Evolutionary conservation across 2,888 invertebrate species (phyloP).

Genomic region (Acrocyrtus sp.): DNA sequence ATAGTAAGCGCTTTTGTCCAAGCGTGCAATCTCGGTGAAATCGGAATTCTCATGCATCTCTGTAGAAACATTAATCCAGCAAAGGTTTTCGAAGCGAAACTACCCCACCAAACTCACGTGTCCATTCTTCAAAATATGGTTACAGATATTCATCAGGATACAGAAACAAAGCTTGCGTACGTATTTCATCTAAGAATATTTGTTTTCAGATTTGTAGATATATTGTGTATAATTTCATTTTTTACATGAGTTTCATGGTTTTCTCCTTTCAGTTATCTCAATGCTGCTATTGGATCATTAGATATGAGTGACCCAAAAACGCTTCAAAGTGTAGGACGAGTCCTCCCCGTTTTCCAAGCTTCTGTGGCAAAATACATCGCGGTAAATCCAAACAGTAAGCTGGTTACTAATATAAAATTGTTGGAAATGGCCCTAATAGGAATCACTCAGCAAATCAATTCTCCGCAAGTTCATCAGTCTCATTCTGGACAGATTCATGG

Average conservation of each 20-base stretch:
- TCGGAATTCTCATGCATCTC: slow-evolving; percentile 85
- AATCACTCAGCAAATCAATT: slow-evolving; percentile 44
- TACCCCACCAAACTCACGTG: slow-evolving; percentile 82
- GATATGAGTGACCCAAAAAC: slow-evolving; percentile 55
- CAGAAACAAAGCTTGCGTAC: slow-evolving; percentile 84
- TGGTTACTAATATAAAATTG: slow-evolving; percentile 52
- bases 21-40: slow-evolving; percentile 89
- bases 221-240: not conserved
- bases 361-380: slow-evolving; percentile 55
- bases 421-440: slow-evolving; percentile 62
- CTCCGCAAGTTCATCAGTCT: slow-evolving; percentile 18
- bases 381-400: slow-evolving; percentile 56
- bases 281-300: slow-evolving; percentile 55
- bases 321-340: slow-evolving; percentile 57
- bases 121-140: slow-evolving; percentile 95
- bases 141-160: slow-evolving; percentile 85
- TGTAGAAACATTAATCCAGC: slow-evolving; percentile 86
- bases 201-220: not conserved
- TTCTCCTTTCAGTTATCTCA: slow-evolving; percentile 54
- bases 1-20: slow-evolving; percentile 89
- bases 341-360: slow-evolving; percentile 62
- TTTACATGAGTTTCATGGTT: not conserved
- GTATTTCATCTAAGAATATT: slow-evolving; percentile 51
- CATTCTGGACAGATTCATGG: slow-evolving; percentile 5
- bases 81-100: slow-evolving; percentile 75